A percentile compares a stretch with the other conserved stretches of the same genome.
phyloP scores from a whole-genome alignment of 1,140 invertebrate species.

The Drosophila cardini region DNA sequence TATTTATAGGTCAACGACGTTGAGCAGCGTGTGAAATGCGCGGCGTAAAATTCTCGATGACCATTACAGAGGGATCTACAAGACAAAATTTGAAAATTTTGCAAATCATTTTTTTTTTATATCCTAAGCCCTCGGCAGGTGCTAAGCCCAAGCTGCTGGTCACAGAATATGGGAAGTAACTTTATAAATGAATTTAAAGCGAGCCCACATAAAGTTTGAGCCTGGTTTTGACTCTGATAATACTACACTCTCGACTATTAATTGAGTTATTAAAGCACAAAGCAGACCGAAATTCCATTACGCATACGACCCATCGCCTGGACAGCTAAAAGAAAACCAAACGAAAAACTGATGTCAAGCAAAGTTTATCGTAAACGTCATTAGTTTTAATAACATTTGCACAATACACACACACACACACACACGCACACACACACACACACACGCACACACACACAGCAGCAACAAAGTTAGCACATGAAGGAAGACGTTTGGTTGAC shows the following conservation, averaged over 20 bases:
- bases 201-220: conserved; percentile 41
- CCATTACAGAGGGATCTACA: conserved; percentile 58
- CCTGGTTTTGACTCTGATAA: not conserved
- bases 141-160: conserved; percentile 46
- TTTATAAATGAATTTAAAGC: conserved; percentile 74
- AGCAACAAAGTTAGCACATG: too few species aligned
- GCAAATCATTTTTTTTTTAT: conserved; percentile 40
- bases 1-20: conserved; percentile 57
- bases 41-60: conserved; percentile 54
- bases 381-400: conserved; percentile 80
- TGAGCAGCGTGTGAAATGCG: conserved; percentile 30
- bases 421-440: conserved; percentile 5
- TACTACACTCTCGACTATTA: conserved; percentile 43
- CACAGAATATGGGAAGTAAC: conserved; percentile 51
- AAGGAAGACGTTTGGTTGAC: not conserved
- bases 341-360: conserved; percentile 7
- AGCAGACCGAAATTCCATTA: conserved; percentile 66
- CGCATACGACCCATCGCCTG: conserved; percentile 67
- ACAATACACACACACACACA: conserved; percentile 32
- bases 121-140: conserved; percentile 49
- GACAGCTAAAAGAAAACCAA: conserved; percentile 42
- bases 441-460: conserved; percentile 5
- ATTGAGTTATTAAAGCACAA: conserved; percentile 74
- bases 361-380: conserved; percentile 69
- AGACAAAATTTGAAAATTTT: conserved; percentile 66